Conservation (phyloP, 2,888 invertebrate species). For the Rhagonycha lutea region DNA sequence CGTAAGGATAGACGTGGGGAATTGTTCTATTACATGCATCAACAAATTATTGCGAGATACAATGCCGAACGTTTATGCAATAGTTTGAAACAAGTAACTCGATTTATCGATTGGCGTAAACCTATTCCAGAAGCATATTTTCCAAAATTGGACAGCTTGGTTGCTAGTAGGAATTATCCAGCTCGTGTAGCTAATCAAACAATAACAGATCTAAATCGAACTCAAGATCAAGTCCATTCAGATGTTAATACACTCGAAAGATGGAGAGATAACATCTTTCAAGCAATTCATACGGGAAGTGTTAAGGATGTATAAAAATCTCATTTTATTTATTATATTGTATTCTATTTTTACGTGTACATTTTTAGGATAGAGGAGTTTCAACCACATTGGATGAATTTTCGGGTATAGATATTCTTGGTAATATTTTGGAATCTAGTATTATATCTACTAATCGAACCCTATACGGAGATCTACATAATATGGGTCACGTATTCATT, state of each 20-base stretch:
- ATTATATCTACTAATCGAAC: conserved; percentile 69
- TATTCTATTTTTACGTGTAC: not conserved
- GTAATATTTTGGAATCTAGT: conserved; percentile 78
- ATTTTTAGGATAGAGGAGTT: conserved; percentile 61
- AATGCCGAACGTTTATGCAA: conserved; percentile 78
- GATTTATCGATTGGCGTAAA: conserved; percentile 67
- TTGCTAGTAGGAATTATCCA: conserved; percentile 77
- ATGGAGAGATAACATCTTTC: conserved; percentile 75
- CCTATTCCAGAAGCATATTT: conserved; percentile 81
- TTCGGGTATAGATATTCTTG: conserved; percentile 76
- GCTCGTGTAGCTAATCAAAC: conserved; percentile 64
- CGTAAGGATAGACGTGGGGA: conserved; percentile 78
- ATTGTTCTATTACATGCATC: conserved; percentile 81
- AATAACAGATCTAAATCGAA: conserved; percentile 67
- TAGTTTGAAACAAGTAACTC: conserved; percentile 64
- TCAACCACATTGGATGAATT: conserved; percentile 64
- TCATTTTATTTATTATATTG: not conserved
- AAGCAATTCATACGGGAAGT: conserved; percentile 69
- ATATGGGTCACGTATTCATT: conserved; percentile 79
- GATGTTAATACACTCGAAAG: conserved; percentile 74
- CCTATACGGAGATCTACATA: conserved; percentile 81
- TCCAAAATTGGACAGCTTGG: conserved; percentile 79
- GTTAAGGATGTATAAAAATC: conserved; percentile 59
- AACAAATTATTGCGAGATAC: conserved; percentile 70
- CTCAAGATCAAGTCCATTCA: conserved; percentile 67